Base-by-base conservation (phyloP, 1,140 invertebrate genomes). In the Macrobrachium rosenbergii region DNA sequence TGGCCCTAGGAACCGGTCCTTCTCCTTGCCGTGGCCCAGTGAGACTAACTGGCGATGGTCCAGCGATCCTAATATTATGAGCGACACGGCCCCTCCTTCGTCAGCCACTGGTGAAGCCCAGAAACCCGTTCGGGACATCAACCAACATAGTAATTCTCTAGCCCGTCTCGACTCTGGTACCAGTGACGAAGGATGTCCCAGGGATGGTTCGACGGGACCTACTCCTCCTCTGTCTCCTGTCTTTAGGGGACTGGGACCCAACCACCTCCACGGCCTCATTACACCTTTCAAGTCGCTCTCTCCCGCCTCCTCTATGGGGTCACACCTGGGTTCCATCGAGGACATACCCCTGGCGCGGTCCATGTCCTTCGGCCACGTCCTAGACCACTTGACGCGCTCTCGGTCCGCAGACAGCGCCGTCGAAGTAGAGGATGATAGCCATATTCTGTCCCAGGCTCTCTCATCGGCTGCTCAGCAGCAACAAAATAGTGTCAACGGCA, bases 341-440 rank as follows among this genome's bases (percentile, higher is more conserved):
- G 80, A 89, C 73, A 67, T 89, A 59, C 81, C 76, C 19, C 81
- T 89, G 19, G 58, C 80, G 52, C 79, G 88, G 6, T 89, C 88
- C 43, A 83, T 79, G 75, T 89, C 88, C 10, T 80, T 78, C 17
- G 84, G 83, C 19, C 83, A 87, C 73, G 81, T 87, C 64, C 73
- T 83, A 12, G 88, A 87, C 43, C 52, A 72, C 64, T 73, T 73
- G 80, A 67, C 58, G n/a, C 77, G 84, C 17, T 84, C 88, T 2
- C 62, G 79, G 45, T 89, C 88, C 7, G 75, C 84, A 16, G 88
- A 89, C 81, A 89, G 88, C 63, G 88, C 88, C 62, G 88, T 89
- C 21, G 88, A 87, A 67, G 79, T 89, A 5, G 88, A 85, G 72
- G 80, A 73, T 19, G 80, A 64, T 11, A 58, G 23, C 11, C 0